These are phyloP conservation scores for Hippopotamus amphibius DNA, from an alignment of 2,113 vertebrate species.

Conservation along the genomic window DNA sequence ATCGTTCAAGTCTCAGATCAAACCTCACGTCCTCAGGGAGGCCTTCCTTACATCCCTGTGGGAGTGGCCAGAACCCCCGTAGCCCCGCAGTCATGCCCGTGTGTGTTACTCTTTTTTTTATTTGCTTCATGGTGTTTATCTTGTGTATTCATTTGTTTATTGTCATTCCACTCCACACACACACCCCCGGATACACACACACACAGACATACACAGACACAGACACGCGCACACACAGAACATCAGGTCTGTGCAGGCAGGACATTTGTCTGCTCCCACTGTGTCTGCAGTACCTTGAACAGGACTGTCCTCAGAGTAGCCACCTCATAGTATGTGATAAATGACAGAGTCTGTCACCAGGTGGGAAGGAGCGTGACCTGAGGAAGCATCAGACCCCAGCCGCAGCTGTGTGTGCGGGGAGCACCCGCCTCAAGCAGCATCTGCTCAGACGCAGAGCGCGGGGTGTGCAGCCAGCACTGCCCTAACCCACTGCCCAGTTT, in stretches of 20 bases:
- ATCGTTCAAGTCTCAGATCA: background rate
- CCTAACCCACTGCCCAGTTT: background rate
- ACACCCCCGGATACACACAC: background rate
- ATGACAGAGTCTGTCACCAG: background rate
- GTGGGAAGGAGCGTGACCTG: background rate
- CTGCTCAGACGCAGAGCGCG: background rate
- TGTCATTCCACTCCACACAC: accelerated
- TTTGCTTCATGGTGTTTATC: background rate
- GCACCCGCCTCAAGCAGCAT: background rate
- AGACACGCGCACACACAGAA: background rate
- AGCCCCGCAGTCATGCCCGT: background rate
- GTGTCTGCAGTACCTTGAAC: background rate
- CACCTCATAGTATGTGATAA: background rate
- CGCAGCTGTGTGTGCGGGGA: background rate
- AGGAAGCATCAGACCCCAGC: background rate
- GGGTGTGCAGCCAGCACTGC: background rate
- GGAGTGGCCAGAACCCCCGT: background rate
- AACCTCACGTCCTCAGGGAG: background rate
- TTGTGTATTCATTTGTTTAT: background rate
- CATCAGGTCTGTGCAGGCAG: background rate
- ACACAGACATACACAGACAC: background rate
- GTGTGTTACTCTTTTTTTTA: background rate
- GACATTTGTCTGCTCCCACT: background rate
- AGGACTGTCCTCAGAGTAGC: background rate
- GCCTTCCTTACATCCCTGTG: background rate